phyloP scores from a whole-genome alignment of 2,113 vertebrate species.

The Bufo gargarizans region DNA sequence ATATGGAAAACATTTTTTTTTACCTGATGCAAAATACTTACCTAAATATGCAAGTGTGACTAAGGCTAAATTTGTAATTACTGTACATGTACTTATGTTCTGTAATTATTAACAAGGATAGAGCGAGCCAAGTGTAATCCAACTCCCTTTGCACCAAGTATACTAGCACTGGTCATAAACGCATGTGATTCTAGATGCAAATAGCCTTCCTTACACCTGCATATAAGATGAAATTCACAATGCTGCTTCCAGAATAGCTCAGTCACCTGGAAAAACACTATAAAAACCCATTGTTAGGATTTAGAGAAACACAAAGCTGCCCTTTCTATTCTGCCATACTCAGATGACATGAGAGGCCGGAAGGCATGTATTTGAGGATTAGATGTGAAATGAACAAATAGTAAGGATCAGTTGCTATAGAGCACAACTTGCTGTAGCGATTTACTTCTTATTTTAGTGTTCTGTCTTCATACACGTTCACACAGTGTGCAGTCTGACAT shows the following conservation, averaged over 20 bases:
- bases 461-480: no score
- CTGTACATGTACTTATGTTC: not conserved
- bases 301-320: not conserved
- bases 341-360: not conserved
- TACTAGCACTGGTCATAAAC: not conserved
- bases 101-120: not conserved
- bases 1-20: no score
- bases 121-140: not conserved
- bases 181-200: not conserved
- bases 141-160: not conserved
- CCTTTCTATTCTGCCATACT: slow-evolving; percentile 2
- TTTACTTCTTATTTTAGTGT: not conserved
- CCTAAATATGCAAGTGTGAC: no score
- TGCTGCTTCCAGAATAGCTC: not conserved
- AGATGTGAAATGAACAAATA: not conserved
- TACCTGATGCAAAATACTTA: no score
- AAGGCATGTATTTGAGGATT: not conserved
- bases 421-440: not conserved
- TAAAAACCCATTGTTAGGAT: not conserved
- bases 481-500: no score
- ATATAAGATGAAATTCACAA: not conserved
- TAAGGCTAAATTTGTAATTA: no score
- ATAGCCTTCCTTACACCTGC: not conserved
- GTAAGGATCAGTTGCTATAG: not conserved
- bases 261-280: slow-evolving; percentile 12